Percentiles rank a stretch among this genome's conserved stretches.
Conservation (phyloP, 2,888 invertebrate genomes). For the Cerceris rybyensis region DNA sequence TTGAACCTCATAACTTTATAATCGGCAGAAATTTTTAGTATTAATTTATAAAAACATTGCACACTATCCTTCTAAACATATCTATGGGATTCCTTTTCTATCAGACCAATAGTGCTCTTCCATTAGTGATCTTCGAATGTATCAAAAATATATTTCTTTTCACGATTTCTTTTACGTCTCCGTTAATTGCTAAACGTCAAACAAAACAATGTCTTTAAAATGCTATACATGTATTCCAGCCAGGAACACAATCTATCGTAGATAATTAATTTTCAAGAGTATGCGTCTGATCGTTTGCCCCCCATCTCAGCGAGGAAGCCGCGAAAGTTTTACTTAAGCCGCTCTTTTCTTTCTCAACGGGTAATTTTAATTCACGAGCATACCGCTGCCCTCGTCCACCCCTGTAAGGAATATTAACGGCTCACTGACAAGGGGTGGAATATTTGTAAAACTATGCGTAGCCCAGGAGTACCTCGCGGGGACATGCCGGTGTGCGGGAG, state of each 20-base stretch:
- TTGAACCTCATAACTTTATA: no score
- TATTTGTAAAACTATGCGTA: conserved; percentile 79
- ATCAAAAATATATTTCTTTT: no score
- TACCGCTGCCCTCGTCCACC: conserved; percentile 18
- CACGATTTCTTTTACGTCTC: no score
- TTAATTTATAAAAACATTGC: no score
- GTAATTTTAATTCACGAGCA: conserved; percentile 52
- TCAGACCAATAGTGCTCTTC: no score
- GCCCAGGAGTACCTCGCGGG: conserved; percentile 66
- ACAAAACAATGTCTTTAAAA: no score
- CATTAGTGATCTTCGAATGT: no score
- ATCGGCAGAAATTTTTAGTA: no score
- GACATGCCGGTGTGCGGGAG: conserved; percentile 67
- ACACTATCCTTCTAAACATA: no score
- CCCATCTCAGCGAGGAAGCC: not conserved
- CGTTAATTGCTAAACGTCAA: no score
- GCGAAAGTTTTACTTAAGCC: conserved; percentile 39
- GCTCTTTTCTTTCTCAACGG: conserved; percentile 6
- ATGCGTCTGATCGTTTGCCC: not conserved
- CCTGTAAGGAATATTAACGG: conserved; percentile 69
- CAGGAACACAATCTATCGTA: conserved; percentile 15
- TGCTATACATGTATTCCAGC: not conserved
- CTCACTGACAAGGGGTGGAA: conserved; percentile 71
- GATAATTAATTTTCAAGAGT: conserved; percentile 44
- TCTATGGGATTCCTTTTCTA: no score